phyloP scores from a whole-genome alignment of 2,797 vertebrate genomes.

The Cyclopterus lumpus region DNA sequence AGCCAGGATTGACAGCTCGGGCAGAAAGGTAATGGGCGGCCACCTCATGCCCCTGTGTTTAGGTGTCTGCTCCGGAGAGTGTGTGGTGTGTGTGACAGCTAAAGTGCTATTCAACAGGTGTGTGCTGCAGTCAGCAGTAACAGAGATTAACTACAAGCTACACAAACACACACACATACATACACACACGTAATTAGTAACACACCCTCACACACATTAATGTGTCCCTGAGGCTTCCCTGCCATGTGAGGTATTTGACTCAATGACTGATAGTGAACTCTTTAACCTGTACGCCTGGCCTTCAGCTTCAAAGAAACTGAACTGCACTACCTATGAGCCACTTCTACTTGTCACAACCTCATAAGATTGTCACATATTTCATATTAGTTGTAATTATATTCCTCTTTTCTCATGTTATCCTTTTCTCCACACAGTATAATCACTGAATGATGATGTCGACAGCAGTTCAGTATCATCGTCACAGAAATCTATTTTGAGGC shows the following conservation, averaged over 20 bases:
- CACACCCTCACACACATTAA: background rate
- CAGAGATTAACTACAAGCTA: slow-evolving; percentile 39
- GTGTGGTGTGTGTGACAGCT: slow-evolving; percentile 24
- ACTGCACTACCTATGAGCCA: slow-evolving; percentile 15
- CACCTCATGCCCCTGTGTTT: slow-evolving; percentile 49
- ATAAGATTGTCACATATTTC: background rate
- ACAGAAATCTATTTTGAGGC: background rate
- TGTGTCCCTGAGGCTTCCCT: background rate
- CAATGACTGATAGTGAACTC: background rate
- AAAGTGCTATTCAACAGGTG: slow-evolving; percentile 62
- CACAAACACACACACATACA: slow-evolving; percentile 4
- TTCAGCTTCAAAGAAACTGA: slow-evolving; percentile 5
- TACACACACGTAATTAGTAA: slow-evolving; percentile 3
- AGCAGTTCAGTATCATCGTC: background rate
- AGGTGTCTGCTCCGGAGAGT: slow-evolving; percentile 25
- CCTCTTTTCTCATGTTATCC: background rate
- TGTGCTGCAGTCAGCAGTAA: slow-evolving; percentile 58
- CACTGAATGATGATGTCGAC: background rate
- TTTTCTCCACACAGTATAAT: background rate
- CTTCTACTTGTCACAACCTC: background rate
- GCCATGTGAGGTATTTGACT: slow-evolving; percentile 24
- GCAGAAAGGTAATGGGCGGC: slow-evolving; percentile 49
- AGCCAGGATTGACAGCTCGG: slow-evolving; percentile 45
- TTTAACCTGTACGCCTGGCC: slow-evolving; percentile 11
- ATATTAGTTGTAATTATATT: background rate